A percentile compares a stretch with the other conserved stretches of the same genome.
Conservation (phyloP, 2,888 invertebrate species). For the Seira sanloemensis region DNA sequence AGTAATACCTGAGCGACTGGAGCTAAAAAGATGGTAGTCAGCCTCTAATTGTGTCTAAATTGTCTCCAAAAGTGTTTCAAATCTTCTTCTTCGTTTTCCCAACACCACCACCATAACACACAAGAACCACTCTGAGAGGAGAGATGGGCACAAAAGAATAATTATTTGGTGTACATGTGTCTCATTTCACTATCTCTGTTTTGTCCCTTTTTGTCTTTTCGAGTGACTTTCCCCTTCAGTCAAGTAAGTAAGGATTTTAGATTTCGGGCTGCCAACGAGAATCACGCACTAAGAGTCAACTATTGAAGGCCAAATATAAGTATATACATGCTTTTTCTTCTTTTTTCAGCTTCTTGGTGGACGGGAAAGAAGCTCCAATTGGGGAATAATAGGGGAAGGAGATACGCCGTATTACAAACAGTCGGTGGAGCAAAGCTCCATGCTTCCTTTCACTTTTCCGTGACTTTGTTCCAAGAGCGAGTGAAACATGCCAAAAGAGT, state of each 20-base stretch:
- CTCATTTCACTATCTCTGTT: neutral
- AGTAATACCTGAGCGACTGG: neutral
- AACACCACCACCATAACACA: neutral
- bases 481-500: constrained; percentile 61
- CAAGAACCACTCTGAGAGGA: no score
- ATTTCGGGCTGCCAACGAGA: neutral
- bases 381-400: neutral
- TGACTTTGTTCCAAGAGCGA: constrained; percentile 58
- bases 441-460: constrained; percentile 42
- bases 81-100: no score
- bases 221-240: neutral
- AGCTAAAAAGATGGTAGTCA: no score
- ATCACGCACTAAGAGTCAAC: constrained; percentile 1
- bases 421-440: neutral
- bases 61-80: neutral
- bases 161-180: neutral
- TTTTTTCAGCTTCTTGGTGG: neutral
- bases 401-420: neutral
- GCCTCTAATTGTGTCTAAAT: neutral
- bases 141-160: constrained; percentile 1
- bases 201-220: constrained; percentile 2
- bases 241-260: no score
- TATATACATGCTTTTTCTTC: no score
- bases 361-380: constrained; percentile 1
- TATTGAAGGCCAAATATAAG: no score